Evolutionary conservation across 2,888 invertebrate species (phyloP), one percentile per base, ranked within the genome.

Genomic region (Plutella xylostella): DNA sequence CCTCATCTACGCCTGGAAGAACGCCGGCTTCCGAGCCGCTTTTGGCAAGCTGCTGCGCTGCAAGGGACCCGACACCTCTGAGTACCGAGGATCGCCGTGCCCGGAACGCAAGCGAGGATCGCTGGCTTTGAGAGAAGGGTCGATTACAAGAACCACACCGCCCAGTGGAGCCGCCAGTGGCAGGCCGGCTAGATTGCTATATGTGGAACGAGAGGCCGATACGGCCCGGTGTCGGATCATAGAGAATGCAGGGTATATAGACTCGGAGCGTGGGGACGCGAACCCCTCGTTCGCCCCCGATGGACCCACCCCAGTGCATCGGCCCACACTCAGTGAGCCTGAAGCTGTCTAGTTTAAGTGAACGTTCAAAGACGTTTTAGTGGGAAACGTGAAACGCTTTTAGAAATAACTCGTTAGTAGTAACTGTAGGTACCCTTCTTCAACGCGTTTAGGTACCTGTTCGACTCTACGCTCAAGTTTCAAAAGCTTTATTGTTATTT

Each of bases 1-100:
- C 0, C 76, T 93, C 37, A 92, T 93, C 57, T 93, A 93, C 75
- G 92, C 92, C 22, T 93, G 93, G 93, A 93, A 93, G 68, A 93
- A 92, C 66, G 85, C 88, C 6, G 91, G 89, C 51, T 93, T 92
- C 65, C 87, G 92, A 4, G 86, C 87, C 42, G 90, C 92, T 1
- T 92, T 93, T 62, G 83, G 86, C 22, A 87, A 88, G 51, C 76
- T 92, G 11, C 70, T 92, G 14, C 86, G 87, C 20, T 91, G 92
- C 63, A 86, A 87, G 59, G 79, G 85, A 48, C 89, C 89, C 0
- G 89, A 90, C 56, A 73, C 83, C 1, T 82, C 84, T 1, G 84
- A 85, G 48, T 85, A 86, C 51, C 68, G 85, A 39, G 83, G 85
- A 3, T 86, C 88, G 6, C 87, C 88, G 6, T 83, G 85, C 17